phyloP scores from a whole-genome alignment of 2,797 vertebrate genomes.

The Borostomias antarcticus region DNA sequence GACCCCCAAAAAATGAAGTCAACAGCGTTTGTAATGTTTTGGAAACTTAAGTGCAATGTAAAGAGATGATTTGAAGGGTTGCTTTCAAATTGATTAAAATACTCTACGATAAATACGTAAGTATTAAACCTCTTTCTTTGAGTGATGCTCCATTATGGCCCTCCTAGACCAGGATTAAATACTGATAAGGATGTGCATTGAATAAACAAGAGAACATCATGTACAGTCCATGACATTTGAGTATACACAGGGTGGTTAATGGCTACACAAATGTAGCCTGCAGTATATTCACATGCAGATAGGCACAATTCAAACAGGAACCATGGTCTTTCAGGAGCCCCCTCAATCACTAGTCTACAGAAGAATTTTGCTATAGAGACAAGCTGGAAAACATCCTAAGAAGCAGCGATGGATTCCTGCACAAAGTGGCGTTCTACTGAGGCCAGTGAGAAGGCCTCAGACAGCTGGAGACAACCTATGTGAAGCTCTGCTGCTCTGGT shows the following conservation, averaged over 20 bases:
- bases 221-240: no score
- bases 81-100: slow-evolving; percentile 51
- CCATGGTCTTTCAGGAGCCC: background rate
- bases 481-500: background rate
- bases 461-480: background rate
- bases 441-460: background rate
- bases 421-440: background rate
- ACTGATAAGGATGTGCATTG: no score
- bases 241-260: no score
- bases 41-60: slow-evolving; percentile 76
- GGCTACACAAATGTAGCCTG: no score
- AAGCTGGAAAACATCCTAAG: background rate
- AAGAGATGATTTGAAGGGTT: slow-evolving; percentile 48
- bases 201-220: no score
- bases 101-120: background rate
- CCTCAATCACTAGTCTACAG: background rate
- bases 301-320: background rate
- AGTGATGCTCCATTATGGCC: background rate
- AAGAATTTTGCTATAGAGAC: background rate
- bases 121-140: background rate
- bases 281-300: background rate
- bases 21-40: slow-evolving; percentile 84
- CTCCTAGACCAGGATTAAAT: no score
- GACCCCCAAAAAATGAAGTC: slow-evolving; percentile 71
- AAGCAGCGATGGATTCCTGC: background rate